Percentiles rank a stretch among this genome's conserved stretches.
phyloP scores from a whole-genome alignment of 1,140 invertebrate genomes.

The Teleopsis dalmanni region DNA sequence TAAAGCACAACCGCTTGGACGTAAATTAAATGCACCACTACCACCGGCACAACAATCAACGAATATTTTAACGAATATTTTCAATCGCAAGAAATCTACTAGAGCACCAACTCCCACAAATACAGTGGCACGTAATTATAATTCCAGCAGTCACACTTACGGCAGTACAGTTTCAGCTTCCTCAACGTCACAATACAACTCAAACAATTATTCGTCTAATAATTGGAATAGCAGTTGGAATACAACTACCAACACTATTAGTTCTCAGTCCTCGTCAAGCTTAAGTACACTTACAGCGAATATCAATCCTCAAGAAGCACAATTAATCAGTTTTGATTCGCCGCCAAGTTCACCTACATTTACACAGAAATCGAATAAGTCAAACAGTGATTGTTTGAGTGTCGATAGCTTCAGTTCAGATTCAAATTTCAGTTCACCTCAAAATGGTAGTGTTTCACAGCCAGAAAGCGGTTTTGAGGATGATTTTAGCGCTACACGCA shows the following conservation, averaged over 20 bases:
- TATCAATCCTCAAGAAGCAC: slow-evolving; percentile 23
- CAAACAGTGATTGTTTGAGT: slow-evolving; percentile 64
- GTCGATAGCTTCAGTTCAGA: slow-evolving; percentile 67
- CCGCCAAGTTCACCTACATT: slow-evolving; percentile 65
- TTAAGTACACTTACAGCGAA: neutral
- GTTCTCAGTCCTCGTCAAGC: slow-evolving; percentile 4
- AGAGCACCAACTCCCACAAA: slow-evolving; percentile 21
- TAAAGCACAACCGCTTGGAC: slow-evolving; percentile 19
- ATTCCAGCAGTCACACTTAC: slow-evolving; percentile 43
- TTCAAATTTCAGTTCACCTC: slow-evolving; percentile 47
- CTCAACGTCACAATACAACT: slow-evolving; percentile 9
- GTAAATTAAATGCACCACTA: slow-evolving; percentile 10
- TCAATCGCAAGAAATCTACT: slow-evolving; percentile 31
- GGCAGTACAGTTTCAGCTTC: slow-evolving; percentile 4
- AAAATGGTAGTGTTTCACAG: slow-evolving; percentile 61
- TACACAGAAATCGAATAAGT: slow-evolving; percentile 62
- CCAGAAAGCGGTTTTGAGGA: slow-evolving; percentile 69
- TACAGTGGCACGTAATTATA: slow-evolving; percentile 44
- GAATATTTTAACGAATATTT: slow-evolving; percentile 47
- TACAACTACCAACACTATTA: slow-evolving; percentile 4
- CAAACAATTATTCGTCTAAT: slow-evolving; percentile 10
- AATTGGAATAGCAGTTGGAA: slow-evolving; percentile 20
- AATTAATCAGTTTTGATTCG: slow-evolving; percentile 55
- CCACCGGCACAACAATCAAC: slow-evolving; percentile 34
- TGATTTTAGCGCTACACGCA: slow-evolving; percentile 57